These are phyloP conservation scores for Epinotia ramella DNA, from an alignment of 2,888 invertebrate species.

Conservation along the genomic window DNA sequence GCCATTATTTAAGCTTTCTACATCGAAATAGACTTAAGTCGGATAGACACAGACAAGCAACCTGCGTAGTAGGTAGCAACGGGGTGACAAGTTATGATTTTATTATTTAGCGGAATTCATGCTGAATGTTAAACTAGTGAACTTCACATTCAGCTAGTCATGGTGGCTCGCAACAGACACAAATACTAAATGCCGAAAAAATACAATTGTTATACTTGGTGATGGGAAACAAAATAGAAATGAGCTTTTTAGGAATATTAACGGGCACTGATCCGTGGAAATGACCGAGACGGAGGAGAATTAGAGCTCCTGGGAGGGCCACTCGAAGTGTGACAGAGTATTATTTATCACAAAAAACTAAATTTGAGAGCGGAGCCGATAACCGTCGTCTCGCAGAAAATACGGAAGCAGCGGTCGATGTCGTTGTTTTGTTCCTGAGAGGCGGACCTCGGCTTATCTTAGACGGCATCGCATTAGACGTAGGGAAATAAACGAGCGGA, in stretches of 20 bases:
- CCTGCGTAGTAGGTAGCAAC: background rate
- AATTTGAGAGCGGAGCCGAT: slow-evolving; percentile 14
- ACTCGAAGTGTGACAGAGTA: slow-evolving; percentile 31
- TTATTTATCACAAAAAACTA: slow-evolving; percentile 28
- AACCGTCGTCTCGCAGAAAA: slow-evolving; percentile 20
- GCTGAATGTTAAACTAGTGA: background rate
- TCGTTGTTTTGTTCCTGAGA: slow-evolving; percentile 7
- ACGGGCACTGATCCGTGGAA: slow-evolving; percentile 6
- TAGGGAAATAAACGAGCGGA: slow-evolving; percentile 69
- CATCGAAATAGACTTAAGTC: slow-evolving; percentile 17
- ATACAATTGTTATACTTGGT: background rate
- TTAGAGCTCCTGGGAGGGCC: slow-evolving; percentile 39
- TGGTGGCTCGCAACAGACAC: background rate
- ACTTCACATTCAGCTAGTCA: background rate
- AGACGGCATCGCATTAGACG: slow-evolving; percentile 78
- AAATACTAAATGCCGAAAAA: background rate
- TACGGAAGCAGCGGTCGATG: slow-evolving; percentile 16
- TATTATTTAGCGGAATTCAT: background rate
- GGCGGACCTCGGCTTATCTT: slow-evolving; percentile 48
- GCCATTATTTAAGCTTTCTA: slow-evolving; percentile 36
- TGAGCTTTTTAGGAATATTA: slow-evolving; percentile 13
- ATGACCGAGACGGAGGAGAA: slow-evolving; percentile 19
- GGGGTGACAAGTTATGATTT: background rate
- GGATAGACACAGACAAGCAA: background rate
- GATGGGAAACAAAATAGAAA: background rate